Percentiles rank a stretch among this genome's conserved stretches.
phyloP scores from a whole-genome alignment of 2,113 vertebrate species.

The Thamnaconus septentrionalis region DNA sequence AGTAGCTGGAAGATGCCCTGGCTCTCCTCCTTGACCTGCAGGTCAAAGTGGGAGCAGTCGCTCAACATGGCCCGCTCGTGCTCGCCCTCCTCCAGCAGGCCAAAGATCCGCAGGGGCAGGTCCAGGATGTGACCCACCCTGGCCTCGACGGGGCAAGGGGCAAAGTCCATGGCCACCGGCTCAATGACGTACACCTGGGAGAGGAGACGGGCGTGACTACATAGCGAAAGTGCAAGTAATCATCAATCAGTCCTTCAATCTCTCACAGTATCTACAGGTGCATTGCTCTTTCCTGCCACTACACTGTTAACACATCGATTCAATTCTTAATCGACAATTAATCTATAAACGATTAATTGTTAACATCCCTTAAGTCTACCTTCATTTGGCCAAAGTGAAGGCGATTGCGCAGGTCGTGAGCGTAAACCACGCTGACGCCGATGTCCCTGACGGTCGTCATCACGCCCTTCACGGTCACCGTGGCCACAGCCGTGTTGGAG shows the following conservation, averaged over 20 bases:
- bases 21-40: slow-evolving; percentile 85
- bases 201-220: background rate
- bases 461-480: slow-evolving; percentile 88
- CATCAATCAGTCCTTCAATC: background rate
- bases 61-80: slow-evolving; percentile 80
- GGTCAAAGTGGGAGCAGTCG: slow-evolving; percentile 91
- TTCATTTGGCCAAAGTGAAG: slow-evolving; percentile 91
- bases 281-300: no score
- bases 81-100: slow-evolving; percentile 69
- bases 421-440: slow-evolving; percentile 85
- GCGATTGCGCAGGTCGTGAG: slow-evolving; percentile 85
- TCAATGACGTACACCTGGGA: slow-evolving; percentile 89
- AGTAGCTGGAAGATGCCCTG: slow-evolving; percentile 81
- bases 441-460: slow-evolving; percentile 88
- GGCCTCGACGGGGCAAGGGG: slow-evolving; percentile 84
- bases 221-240: background rate
- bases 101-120: slow-evolving; percentile 86
- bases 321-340: no score
- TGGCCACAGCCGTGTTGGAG: slow-evolving; percentile 84
- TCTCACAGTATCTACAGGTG: no score
- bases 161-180: slow-evolving; percentile 90
- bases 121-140: slow-evolving; percentile 82
- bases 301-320: no score
- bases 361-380: slow-evolving; percentile 63
- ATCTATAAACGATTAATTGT: background rate